Conservation (phyloP, 2,113 vertebrate species). For the Carassius auratus region DNA sequence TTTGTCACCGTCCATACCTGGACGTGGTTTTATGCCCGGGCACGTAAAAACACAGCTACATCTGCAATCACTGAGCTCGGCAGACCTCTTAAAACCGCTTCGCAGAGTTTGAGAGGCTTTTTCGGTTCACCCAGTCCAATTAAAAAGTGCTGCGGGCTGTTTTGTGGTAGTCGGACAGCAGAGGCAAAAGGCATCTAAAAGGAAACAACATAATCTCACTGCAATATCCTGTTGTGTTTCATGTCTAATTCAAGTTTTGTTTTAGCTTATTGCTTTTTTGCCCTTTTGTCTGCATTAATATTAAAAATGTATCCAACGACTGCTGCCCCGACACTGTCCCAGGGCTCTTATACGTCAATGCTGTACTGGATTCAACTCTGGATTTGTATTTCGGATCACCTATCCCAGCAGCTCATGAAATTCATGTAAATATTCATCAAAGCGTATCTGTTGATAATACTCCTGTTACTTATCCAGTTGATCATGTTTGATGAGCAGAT, state of each 20-base stretch:
- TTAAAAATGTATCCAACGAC: conserved; percentile 90
- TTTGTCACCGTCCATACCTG: conserved; percentile 66
- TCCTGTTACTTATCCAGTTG: not conserved
- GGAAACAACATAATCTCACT: conserved; percentile 94
- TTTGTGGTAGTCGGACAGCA: conserved; percentile 66
- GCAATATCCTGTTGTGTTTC: conserved; percentile 99
- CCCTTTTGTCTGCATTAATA: conserved; percentile 87
- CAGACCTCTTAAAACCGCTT: conserved; percentile 56
- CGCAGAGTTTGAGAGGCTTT: conserved; percentile 53
- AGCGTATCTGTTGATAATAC: conserved; percentile 54
- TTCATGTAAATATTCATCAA: conserved; percentile 66
- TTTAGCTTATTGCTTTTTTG: conserved; percentile 94
- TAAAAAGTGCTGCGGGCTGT: conserved; percentile 66
- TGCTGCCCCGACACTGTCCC: conserved; percentile 81
- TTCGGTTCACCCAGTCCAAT: conserved; percentile 64
- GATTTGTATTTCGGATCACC: conserved; percentile 83
- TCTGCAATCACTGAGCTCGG: conserved; percentile 53
- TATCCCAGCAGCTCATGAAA: conserved; percentile 67
- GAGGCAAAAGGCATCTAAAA: conserved; percentile 76
- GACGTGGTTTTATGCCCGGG: conserved; percentile 56
- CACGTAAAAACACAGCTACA: conserved; percentile 50
- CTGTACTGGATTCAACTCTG: conserved; percentile 79
- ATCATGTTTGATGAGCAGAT: conserved; percentile 27
- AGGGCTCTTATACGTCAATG: conserved; percentile 83
- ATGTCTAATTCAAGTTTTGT: conserved; percentile 87